Conservation (phyloP, 2,113 vertebrate species). For the Festucalex cinctus region DNA sequence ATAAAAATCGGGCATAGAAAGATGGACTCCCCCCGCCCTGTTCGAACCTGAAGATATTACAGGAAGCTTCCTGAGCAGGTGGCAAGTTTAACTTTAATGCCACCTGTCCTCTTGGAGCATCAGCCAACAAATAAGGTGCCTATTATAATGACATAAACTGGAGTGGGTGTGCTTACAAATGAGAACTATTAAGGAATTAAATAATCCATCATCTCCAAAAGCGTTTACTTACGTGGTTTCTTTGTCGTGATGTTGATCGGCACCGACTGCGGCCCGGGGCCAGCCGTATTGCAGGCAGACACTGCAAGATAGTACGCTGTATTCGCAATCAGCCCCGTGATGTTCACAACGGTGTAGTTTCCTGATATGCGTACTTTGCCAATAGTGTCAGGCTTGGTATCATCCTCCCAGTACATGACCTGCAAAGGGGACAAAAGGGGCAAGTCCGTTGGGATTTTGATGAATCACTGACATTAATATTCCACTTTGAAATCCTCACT, state of each 20-base stretch:
- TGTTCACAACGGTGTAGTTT: constrained; percentile 80
- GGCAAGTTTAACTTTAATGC: background rate
- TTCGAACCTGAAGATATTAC: background rate
- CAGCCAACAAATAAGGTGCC: constrained; percentile 5
- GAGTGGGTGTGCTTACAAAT: constrained; percentile 5
- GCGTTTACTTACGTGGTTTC: constrained; percentile 83
- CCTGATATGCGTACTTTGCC: constrained; percentile 82
- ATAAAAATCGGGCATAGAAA: background rate
- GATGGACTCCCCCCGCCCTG: too few species aligned
- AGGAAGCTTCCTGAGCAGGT: background rate
- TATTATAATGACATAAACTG: background rate
- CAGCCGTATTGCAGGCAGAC: constrained; percentile 88
- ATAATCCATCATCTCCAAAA: background rate
- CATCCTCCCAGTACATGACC: constrained; percentile 90
- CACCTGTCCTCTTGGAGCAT: background rate
- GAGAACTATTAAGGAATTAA: constrained; percentile 13
- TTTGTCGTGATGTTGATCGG: constrained; percentile 89
- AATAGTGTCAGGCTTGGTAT: constrained; percentile 83
- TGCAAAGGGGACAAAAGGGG: constrained; percentile 39
- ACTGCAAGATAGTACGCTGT: constrained; percentile 83
- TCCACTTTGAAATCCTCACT: constrained; percentile 34
- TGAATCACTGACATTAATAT: constrained; percentile 28
- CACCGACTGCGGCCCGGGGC: constrained; percentile 82
- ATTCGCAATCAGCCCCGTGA: constrained; percentile 82
- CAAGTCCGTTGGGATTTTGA: background rate